These are phyloP conservation scores for Morpho achilles DNA, from an alignment of 2,888 invertebrate genomes.

Conservation along the genomic window DNA sequence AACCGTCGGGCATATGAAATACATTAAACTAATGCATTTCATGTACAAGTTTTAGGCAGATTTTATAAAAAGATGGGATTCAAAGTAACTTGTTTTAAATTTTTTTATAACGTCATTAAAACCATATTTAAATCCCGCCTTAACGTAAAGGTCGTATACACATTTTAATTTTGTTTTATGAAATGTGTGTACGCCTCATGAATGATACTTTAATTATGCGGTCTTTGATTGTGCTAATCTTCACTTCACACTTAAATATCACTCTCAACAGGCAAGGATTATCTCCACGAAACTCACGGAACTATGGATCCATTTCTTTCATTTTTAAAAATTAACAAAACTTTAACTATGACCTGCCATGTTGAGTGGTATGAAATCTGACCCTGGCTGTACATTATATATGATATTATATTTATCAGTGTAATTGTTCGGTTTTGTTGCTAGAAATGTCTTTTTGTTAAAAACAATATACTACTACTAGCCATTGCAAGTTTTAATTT, in stretches of 20 bases:
- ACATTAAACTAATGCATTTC: slow-evolving; percentile 51
- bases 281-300: neutral
- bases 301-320: no score
- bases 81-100: slow-evolving; percentile 1
- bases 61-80: slow-evolving; percentile 5
- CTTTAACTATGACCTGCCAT: slow-evolving; percentile 1
- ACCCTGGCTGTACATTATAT: slow-evolving; percentile 8
- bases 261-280: slow-evolving; percentile 5
- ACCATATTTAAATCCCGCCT: slow-evolving; percentile 10
- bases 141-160: slow-evolving; percentile 4
- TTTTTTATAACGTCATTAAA: neutral
- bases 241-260: slow-evolving; percentile 18
- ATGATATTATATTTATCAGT: neutral
- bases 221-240: slow-evolving; percentile 8
- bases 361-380: slow-evolving; percentile 8
- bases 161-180: neutral
- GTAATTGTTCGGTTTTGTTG: no score
- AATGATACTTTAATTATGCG: no score
- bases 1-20: slow-evolving; percentile 48
- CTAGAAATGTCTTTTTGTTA: no score
- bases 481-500: no score
- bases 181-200: slow-evolving; percentile 26
- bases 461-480: no score
- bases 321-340: neutral
- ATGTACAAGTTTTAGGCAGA: slow-evolving; percentile 54